phyloP scores from a whole-genome alignment of 2,797 vertebrate species.

The Sebastes hubbsi region DNA sequence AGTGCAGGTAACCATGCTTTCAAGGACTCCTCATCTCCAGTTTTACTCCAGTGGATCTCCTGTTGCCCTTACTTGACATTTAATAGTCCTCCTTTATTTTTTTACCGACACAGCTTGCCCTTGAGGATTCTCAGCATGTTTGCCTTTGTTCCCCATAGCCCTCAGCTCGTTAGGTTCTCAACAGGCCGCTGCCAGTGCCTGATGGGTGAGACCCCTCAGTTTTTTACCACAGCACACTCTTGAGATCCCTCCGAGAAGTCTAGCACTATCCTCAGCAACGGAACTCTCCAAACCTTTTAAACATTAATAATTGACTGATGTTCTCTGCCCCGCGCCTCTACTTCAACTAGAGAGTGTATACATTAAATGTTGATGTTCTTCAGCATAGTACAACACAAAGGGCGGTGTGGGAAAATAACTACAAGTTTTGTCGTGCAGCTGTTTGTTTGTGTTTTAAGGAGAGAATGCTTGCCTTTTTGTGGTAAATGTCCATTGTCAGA shows the following conservation, averaged over 20 bases:
- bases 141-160: not conserved
- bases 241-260: slow-evolving; percentile 29
- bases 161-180: slow-evolving; percentile 13
- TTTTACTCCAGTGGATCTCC: not conserved
- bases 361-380: slow-evolving; percentile 75
- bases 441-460: slow-evolving; percentile 3
- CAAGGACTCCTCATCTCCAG: slow-evolving; percentile 39
- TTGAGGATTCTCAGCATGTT: slow-evolving; percentile 1
- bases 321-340: slow-evolving; percentile 55
- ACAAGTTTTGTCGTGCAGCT: not conserved
- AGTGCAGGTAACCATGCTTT: slow-evolving; percentile 53
- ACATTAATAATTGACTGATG: slow-evolving; percentile 84
- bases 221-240: slow-evolving; percentile 19
- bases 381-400: slow-evolving; percentile 36
- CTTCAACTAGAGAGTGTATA: slow-evolving; percentile 68
- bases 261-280: slow-evolving; percentile 58
- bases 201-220: not conserved
- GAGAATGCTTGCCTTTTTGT: not conserved
- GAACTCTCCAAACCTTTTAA: slow-evolving; percentile 75
- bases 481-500: not conserved
- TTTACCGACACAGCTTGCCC: not conserved
- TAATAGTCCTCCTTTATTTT: not conserved
- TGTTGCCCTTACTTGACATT: slow-evolving; percentile 24
- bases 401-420: not conserved
- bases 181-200: not conserved